phyloP scores from a whole-genome alignment of 2,888 invertebrate species.

The Imbricaverruca yamaguchii region DNA sequence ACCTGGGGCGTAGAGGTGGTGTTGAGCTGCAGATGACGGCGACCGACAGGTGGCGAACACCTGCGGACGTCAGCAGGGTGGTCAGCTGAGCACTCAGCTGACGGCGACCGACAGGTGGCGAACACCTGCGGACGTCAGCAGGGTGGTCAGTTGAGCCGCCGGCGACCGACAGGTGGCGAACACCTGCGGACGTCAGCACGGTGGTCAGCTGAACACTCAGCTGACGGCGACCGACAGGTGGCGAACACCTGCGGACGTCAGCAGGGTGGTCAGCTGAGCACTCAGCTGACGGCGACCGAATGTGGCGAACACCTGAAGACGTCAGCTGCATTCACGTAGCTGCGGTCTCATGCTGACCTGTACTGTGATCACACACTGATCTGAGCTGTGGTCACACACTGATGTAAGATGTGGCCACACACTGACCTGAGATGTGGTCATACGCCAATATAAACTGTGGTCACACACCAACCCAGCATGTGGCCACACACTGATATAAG shows the following conservation, averaged over 20 bases:
- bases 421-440: no score
- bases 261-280: no score
- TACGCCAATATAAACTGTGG: no score
- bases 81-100: background rate
- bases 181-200: background rate
- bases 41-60: constrained; percentile 8
- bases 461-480: no score
- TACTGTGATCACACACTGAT: no score
- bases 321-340: no score
- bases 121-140: background rate
- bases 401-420: no score
- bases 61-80: background rate
- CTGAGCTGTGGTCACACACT: no score
- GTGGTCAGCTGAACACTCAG: background rate
- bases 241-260: background rate
- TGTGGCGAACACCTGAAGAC: background rate
- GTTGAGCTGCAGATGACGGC: background rate
- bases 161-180: background rate
- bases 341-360: no score
- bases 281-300: background rate
- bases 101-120: background rate
- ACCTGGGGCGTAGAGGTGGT: no score
- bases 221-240: background rate
- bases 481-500: no score
- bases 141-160: background rate